Percentiles rank a stretch among this genome's conserved stretches.
phyloP scores from a whole-genome alignment of 2,113 vertebrate species.

The Oceanites oceanicus region DNA sequence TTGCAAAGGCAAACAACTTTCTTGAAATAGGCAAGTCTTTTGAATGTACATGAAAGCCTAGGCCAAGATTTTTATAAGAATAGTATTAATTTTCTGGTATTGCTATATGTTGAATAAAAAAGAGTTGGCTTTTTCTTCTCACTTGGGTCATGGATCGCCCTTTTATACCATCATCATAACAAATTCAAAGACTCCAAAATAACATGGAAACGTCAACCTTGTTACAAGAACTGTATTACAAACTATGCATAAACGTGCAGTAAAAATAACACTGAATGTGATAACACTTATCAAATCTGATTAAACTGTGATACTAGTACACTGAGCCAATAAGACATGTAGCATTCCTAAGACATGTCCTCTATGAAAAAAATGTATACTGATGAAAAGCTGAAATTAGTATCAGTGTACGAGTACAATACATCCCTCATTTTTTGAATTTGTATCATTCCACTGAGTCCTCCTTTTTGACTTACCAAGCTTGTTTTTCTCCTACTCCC shows the following conservation, averaged over 20 bases:
- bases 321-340: not conserved
- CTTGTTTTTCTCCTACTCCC: not conserved
- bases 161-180: not conserved
- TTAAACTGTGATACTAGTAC: not conserved
- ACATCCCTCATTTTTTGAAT: not conserved
- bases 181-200: not conserved
- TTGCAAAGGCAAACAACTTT: not conserved
- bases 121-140: not conserved
- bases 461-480: not conserved
- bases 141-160: not conserved
- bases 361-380: not conserved
- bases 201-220: not conserved
- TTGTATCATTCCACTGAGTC: not conserved
- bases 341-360: not conserved
- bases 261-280: not conserved
- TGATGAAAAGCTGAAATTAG: not conserved
- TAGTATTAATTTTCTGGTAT: not conserved
- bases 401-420: not conserved
- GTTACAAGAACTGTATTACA: not conserved
- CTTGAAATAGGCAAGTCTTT: not conserved
- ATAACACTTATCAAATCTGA: not conserved
- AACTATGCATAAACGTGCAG: not conserved
- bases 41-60: not conserved
- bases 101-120: not conserved
- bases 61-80: not conserved